These are phyloP conservation scores for Chondrilla cf. caribensis DNA, from an alignment of 37 sponge, comb jelly and placozoan genomes.

Conservation along the genomic window DNA sequence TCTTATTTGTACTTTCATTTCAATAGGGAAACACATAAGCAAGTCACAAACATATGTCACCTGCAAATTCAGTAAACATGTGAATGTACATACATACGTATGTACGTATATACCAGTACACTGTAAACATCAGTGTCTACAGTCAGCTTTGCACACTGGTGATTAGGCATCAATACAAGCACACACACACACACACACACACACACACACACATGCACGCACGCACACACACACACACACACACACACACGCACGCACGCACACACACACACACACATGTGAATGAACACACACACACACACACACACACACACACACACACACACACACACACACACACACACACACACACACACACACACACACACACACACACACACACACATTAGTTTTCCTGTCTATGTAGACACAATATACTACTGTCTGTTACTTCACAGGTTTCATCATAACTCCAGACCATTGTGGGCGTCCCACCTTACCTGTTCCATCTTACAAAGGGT, in stretches of 20 bases:
- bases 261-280: neutral
- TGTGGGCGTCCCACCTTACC: constrained; percentile 42
- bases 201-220: too few species aligned
- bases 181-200: too few species aligned
- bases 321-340: neutral
- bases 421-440: too few species aligned
- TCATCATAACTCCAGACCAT: too few species aligned
- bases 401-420: neutral
- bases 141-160: too few species aligned
- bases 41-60: too few species aligned
- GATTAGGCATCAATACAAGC: too few species aligned
- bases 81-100: too few species aligned
- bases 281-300: constrained; percentile 14
- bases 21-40: too few species aligned
- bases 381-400: too few species aligned
- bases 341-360: constrained; percentile 21
- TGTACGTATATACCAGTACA: neutral
- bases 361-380: neutral
- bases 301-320: constrained; percentile 16
- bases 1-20: too few species aligned
- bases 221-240: neutral
- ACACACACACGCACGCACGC: neutral
- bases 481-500: constrained; percentile 69
- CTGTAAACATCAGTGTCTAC: too few species aligned
- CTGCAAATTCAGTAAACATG: neutral